A percentile compares a stretch with the other conserved stretches of the same genome.
Conservation (phyloP, 2,113 vertebrate genomes). For the Circaetus cinerascens region DNA sequence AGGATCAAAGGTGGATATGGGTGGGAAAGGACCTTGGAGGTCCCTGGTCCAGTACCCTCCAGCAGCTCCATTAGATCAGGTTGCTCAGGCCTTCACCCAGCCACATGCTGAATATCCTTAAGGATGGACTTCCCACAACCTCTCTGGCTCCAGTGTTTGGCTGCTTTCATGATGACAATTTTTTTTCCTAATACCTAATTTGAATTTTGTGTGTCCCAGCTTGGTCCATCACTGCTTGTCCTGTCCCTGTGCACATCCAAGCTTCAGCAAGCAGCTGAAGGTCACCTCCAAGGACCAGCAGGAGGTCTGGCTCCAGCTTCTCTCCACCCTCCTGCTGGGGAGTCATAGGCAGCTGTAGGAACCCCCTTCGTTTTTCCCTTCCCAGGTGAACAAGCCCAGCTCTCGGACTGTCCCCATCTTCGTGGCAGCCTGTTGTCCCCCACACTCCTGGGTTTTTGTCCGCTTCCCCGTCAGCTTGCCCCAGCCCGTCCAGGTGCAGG, state of each 20-base stretch:
- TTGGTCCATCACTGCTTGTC: not conserved
- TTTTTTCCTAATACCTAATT: not conserved
- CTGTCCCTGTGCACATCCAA: not conserved
- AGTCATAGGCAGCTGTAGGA: not conserved
- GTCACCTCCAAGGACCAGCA: not conserved
- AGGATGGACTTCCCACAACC: not conserved
- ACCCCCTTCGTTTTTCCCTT: not conserved
- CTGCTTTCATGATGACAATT: accelerated
- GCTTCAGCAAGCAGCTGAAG: not conserved
- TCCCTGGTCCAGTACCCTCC: not conserved
- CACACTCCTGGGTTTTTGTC: not conserved
- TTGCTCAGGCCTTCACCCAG: not conserved
- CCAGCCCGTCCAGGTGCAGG: not conserved
- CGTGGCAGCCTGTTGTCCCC: not conserved
- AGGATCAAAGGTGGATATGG: not conserved
- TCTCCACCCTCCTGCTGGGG: not conserved
- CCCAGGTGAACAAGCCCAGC: not conserved
- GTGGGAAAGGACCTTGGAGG: not conserved
- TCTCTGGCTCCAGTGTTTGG: not conserved
- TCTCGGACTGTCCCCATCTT: accelerated
- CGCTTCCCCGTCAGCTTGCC: too few species aligned
- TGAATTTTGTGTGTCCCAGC: not conserved
- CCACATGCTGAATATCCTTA: not conserved
- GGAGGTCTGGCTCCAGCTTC: not conserved
- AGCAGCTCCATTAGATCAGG: not conserved